phyloP scores from a whole-genome alignment of 2,888 invertebrate genomes.

The Drosophila subquinaria region DNA sequence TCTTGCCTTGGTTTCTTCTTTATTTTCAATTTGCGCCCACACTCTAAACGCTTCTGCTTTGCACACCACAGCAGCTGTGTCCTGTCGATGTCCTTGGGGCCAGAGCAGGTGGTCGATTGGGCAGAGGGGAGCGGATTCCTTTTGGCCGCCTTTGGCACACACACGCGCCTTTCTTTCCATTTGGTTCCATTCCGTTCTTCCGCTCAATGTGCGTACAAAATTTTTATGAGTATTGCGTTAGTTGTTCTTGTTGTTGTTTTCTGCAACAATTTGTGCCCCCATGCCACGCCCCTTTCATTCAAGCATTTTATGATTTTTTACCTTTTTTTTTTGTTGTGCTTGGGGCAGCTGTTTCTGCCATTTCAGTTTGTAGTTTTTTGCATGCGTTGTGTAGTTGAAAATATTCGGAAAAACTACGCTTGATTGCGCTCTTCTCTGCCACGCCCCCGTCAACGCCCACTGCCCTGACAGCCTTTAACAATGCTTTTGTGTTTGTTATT shows the following conservation, averaged over 20 bases:
- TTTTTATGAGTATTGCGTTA: constrained; percentile 76
- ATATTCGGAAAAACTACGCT: constrained; percentile 57
- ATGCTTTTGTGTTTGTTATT: constrained; percentile 30
- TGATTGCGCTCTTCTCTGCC: constrained; percentile 63
- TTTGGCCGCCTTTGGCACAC: constrained; percentile 45
- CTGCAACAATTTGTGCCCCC: constrained; percentile 31
- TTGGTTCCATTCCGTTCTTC: not conserved
- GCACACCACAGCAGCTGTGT: constrained; percentile 46
- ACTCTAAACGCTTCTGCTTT: not conserved
- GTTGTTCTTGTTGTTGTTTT: constrained; percentile 23
- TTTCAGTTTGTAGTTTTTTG: constrained; percentile 57
- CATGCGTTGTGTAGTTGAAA: constrained; percentile 58
- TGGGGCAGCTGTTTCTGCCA: constrained; percentile 40
- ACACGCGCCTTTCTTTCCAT: constrained; percentile 31
- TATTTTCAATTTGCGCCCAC: constrained; percentile 27
- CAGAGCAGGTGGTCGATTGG: constrained; percentile 41
- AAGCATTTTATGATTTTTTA: constrained; percentile 72
- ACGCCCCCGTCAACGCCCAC: constrained; percentile 31
- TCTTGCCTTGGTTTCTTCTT: not conserved
- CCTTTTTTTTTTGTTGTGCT: constrained; percentile 45
- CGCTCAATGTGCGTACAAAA: constrained; percentile 76
- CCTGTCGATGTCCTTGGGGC: constrained; percentile 54
- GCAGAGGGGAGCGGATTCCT: constrained; percentile 18
- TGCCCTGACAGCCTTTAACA: constrained; percentile 25
- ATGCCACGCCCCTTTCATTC: constrained; percentile 33